Percentiles rank a stretch among this genome's conserved stretches.
Evolutionary conservation across 1,140 invertebrate species (phyloP).

Genomic region (Eriosoma lanigerum): DNA sequence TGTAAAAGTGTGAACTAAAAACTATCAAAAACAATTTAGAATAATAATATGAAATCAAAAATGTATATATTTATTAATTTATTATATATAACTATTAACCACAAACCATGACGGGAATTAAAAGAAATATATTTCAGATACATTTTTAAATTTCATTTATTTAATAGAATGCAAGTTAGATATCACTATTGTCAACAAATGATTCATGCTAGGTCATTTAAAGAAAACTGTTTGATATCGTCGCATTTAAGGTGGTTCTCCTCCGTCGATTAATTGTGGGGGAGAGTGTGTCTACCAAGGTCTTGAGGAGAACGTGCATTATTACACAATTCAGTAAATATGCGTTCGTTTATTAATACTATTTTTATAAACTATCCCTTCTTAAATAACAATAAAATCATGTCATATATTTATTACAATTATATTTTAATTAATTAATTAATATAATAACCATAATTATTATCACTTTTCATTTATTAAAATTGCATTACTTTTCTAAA

Average conservation of each 20-base stretch:
- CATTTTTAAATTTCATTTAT: no score
- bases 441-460: no score
- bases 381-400: background rate
- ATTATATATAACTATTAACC: no score
- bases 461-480: no score
- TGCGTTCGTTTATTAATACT: constrained; percentile 21
- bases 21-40: no score
- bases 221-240: constrained; percentile 36
- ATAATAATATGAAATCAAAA: no score
- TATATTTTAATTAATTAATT: background rate
- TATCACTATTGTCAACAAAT: background rate
- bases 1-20: no score
- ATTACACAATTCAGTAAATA: constrained; percentile 39
- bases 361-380: background rate
- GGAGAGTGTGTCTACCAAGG: constrained; percentile 48
- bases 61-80: no score
- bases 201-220: constrained; percentile 33
- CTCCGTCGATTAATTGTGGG: constrained; percentile 36
- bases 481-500: background rate
- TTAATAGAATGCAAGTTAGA: no score
- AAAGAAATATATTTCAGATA: no score
- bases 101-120: no score
- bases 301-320: constrained; percentile 32
- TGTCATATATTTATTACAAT: constrained; percentile 11
- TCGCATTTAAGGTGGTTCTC: constrained; percentile 46